Evolutionary conservation across 2,888 invertebrate genomes (phyloP).

Genomic region (Actias luna): DNA sequence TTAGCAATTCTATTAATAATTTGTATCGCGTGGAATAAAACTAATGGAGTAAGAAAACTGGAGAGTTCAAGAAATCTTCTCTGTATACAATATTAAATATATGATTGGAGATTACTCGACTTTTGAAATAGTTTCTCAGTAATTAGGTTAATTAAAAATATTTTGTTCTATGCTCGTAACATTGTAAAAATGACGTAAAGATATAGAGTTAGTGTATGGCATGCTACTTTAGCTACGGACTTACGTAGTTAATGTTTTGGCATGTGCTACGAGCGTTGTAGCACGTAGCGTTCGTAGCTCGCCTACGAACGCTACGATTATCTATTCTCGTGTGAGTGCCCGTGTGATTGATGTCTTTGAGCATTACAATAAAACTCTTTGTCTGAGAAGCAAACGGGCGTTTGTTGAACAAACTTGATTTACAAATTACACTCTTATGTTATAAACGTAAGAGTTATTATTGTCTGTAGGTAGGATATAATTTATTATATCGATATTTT

Average conservation of each 20-base stretch:
- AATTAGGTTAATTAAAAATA: too few species aligned
- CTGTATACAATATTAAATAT: too few species aligned
- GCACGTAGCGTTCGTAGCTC: neutral
- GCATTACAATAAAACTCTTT: constrained; percentile 8
- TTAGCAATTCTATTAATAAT: too few species aligned
- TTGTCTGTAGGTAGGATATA: neutral
- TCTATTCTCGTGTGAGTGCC: constrained; percentile 1
- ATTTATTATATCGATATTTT: neutral
- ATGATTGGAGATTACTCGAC: too few species aligned
- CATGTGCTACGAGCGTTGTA: neutral
- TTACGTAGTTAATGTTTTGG: constrained; percentile 5
- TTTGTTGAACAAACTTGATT: neutral
- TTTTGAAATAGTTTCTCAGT: too few species aligned
- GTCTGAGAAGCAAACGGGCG: neutral
- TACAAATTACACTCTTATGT: neutral
- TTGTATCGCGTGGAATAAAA: too few species aligned
- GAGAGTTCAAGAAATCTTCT: too few species aligned
- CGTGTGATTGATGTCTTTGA: constrained; percentile 7
- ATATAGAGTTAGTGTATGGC: neutral
- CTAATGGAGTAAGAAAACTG: too few species aligned
- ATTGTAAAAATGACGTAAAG: neutral
- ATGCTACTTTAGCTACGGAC: constrained; percentile 1
- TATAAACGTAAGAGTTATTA: neutral
- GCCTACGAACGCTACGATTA: constrained; percentile 1
- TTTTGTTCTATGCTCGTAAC: neutral